Conservation (phyloP, 2,797 vertebrate genomes). For the Pantherophis alleghaniensis region DNA sequence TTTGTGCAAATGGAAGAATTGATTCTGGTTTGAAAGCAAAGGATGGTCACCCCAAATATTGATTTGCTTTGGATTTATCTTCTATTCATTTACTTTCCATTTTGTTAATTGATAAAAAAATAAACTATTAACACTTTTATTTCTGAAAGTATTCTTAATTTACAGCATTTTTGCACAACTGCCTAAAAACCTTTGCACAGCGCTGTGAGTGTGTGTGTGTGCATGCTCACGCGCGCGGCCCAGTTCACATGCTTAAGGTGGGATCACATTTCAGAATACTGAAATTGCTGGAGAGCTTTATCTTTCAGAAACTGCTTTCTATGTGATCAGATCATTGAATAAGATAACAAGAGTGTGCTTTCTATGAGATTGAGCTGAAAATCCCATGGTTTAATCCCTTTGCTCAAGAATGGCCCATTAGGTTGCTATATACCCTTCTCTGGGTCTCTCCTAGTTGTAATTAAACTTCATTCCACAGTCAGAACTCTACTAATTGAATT, state of each 20-base stretch:
- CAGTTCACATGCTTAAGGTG: not conserved
- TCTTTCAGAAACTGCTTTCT: not conserved
- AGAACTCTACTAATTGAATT: not conserved
- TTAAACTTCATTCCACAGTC: not conserved
- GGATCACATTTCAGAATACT: not conserved
- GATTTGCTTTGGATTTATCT: not conserved
- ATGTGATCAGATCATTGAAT: not conserved
- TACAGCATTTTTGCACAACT: not conserved
- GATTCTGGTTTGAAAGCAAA: not conserved
- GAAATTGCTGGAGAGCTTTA: slow-evolving; percentile 2
- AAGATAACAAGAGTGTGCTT: rapidly evolving
- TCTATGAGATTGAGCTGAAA: not conserved
- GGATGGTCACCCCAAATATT: not conserved
- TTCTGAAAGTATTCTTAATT: not conserved
- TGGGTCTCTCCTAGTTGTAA: not conserved
- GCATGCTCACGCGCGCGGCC: not conserved
- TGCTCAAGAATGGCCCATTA: not conserved
- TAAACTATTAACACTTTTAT: not conserved
- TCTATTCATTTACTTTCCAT: not conserved
- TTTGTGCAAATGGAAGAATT: not conserved
- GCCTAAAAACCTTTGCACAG: not conserved
- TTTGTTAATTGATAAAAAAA: not conserved
- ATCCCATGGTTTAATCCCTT: not conserved
- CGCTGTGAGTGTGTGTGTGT: no score
- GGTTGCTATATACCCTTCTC: not conserved